Conservation (phyloP, 2,797 vertebrate genomes). For the Synaphobranchus kaupii region DNA sequence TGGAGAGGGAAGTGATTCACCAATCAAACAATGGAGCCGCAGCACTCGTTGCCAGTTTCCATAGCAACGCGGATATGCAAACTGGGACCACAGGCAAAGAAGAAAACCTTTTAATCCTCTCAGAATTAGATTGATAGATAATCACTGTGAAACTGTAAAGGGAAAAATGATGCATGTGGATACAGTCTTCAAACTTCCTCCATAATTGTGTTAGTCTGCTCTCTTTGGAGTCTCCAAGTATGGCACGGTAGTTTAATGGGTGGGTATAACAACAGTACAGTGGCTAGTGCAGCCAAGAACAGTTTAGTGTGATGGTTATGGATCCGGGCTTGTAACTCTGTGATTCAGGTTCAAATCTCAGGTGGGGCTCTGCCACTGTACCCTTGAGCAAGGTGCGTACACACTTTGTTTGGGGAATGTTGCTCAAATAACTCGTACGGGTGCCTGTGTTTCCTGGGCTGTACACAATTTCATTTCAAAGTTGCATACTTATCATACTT, state of each 20-base stretch:
- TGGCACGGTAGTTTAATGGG: neutral
- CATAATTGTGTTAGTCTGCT: neutral
- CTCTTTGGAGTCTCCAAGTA: neutral
- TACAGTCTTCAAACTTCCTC: neutral
- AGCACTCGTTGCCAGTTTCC: neutral
- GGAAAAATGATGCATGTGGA: neutral
- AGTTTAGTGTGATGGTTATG: neutral
- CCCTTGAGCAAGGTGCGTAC: too few relatives aligned
- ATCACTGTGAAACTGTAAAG: neutral
- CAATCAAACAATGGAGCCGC: neutral
- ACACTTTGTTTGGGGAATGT: too few relatives aligned
- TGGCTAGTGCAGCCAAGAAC: too few relatives aligned
- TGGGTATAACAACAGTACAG: neutral
- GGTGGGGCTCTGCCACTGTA: neutral
- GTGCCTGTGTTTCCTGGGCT: too few relatives aligned
- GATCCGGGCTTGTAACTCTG: neutral
- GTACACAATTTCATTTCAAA: neutral
- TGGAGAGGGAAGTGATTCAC: conserved; percentile 1
- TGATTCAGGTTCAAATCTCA: neutral
- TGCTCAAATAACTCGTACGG: too few relatives aligned
- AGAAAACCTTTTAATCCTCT: conserved; percentile 13
- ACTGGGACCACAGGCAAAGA: neutral
- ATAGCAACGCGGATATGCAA: conserved; percentile 8
- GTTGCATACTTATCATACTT: neutral
- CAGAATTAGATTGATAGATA: conserved; percentile 16